A percentile compares a stretch with the other conserved stretches of the same genome.
phyloP scores from a whole-genome alignment of 2,113 vertebrate species.

The Stegostoma tigrinum region DNA sequence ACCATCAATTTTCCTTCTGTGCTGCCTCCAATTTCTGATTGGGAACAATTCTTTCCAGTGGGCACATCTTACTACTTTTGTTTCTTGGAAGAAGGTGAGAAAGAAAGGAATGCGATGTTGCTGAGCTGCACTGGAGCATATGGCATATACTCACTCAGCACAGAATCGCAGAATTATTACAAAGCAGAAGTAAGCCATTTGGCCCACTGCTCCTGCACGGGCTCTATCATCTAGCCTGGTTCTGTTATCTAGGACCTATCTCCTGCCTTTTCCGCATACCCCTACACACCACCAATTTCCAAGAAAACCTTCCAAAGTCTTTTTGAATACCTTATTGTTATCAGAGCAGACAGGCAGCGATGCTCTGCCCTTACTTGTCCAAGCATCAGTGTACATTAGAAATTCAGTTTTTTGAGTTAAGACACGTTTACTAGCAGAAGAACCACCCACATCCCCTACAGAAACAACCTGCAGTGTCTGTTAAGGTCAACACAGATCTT shows the following conservation, averaged over 20 bases:
- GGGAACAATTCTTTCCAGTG: neutral
- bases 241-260: too few species aligned
- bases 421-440: neutral
- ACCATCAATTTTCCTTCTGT: neutral
- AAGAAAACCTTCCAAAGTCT: too few species aligned
- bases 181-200: too few species aligned
- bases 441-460: neutral
- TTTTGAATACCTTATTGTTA: neutral
- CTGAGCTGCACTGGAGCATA: neutral
- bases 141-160: neutral
- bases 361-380: neutral
- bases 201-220: too few species aligned
- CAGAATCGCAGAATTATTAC: too few species aligned
- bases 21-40: neutral
- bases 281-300: too few species aligned
- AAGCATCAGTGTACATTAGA: neutral
- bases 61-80: neutral
- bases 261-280: too few species aligned
- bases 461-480: neutral
- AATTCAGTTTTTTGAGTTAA: neutral
- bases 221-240: too few species aligned
- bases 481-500: neutral
- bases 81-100: neutral
- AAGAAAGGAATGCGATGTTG: neutral
- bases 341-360: neutral